Evolutionary conservation across 2,797 vertebrate genomes (phyloP), one percentile per base, ranked within the genome.

Genomic region (Dermochelys coriacea): DNA sequence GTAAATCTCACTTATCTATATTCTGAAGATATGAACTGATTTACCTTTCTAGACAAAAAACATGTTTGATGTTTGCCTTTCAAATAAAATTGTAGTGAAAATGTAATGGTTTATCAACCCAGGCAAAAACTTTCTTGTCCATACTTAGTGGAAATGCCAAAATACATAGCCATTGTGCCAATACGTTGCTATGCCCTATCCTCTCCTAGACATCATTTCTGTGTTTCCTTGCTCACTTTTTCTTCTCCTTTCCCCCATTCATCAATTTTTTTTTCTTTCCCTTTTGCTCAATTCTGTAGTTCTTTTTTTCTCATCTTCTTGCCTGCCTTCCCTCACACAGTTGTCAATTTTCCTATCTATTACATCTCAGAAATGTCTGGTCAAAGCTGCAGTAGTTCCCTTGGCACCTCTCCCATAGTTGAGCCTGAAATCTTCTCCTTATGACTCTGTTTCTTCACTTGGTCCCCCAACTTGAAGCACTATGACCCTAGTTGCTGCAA

Each of bases 281-380:
- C 75, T 0, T 61, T 84, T 55, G 47, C 77, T 91, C 0, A 18
- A 27, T 1, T 3, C 34, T 3, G 2, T 6, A 7, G 1, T 41
- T 50, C 34, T 3, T 47, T 47, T 6, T 31, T 21, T 9, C 14
- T 41, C 1, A 4, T 1, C 14, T 8, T 8, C 8, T 78, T 59
- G 27, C 1, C 19, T 51, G 89, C 78, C 1, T 27, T 12, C 37
- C 54, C 4, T 78, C 31, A 18, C 77, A 23, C 86, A 6, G 4
- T 51, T n/a, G 12, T 64, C 45, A 64, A 21, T 19, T 89, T 84
- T 9, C 89, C 3, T 31, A 7, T 93, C 16, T 51, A 2, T 81
- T 82, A 47, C 0, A 25, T 85, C 19, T 86, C 91, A 5, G 29
- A 18, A 18, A 79, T 21, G 37, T 82, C 88, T 71, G 54, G 19